Base-by-base conservation (phyloP, 1,140 invertebrate species). In the Stenopsyche tienmushanensis region DNA sequence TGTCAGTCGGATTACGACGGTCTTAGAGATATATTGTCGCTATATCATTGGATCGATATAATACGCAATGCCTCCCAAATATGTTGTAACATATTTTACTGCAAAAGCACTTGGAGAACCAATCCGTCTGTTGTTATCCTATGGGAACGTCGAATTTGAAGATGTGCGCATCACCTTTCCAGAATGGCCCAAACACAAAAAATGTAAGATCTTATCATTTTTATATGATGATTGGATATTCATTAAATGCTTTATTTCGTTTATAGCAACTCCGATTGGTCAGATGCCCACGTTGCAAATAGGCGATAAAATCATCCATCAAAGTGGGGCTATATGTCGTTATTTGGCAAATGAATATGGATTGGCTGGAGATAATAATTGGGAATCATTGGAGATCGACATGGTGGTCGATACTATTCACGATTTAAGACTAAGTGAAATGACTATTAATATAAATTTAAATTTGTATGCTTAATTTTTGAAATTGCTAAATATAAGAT, bases 251-350 rank as follows among this genome's bases (percentile, higher is more conserved):
- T n/a, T n/a, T n/a, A n/a, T n/a, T n/a, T n/a, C n/a, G n/a, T n/a
- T n/a, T 75, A 17, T 71, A 87, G 86, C 74, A 1, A 85, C 81
- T 74, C 88, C 88, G 2, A 87, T 85, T 72, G 88, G 88, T 1
- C 84, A 88, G 72, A 73, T 89, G 10, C 90, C 89, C 0, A 74
- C 89, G 8, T 73, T 91, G 42, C 85, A 88, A 71, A 74, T 87
- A 20, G 85, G 90, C 71, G 88, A 85, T 0, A 84, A 85, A 70
- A 72, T 76, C n/a, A 71, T 85, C 2, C 76, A 82, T 70, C 88
- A 91, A 73, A 84, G 83, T 41, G 69, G 78, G 5, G 83, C 88
- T 10, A 88, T 91, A 58, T 78, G 75, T 39, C 80, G 87, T 25
- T 90, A 85, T 70, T 73, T 88, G 1, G 88, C 85, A 0, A 86